Base-by-base conservation (phyloP, 2,797 vertebrate genomes). In the Garrulus glandarius region DNA sequence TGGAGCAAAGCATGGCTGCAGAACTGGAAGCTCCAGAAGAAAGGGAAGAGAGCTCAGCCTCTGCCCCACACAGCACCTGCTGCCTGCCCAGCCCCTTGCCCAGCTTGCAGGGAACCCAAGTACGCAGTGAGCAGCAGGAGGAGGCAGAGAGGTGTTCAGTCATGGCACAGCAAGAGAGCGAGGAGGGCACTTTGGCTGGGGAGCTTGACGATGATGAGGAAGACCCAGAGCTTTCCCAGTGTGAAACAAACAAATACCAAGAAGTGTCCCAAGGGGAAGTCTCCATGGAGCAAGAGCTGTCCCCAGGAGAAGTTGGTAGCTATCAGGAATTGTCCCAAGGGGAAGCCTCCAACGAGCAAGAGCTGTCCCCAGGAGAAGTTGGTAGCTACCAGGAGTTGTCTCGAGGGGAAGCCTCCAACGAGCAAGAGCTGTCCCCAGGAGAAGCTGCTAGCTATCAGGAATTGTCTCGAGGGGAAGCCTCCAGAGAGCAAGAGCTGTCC, bases 271-370 rank as follows among this genome's bases (percentile, higher is more conserved):
- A 6, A 16, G 34, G 16, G 11, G 11, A 59, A 59, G 24, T 16
- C 57, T 27, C 4, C 36, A 59, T 0, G 1, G 36, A 59, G 11
- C 16, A 37, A 27, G 16, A 37, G 36, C 36, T 63, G 26, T 53
- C 6, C 60, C 41, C 17, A 37, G 27, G n/a, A 32, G 60, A 65
- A 55, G 16, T 2, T 13, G 10, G 13, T 6, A 44, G 32, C 20
- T 39, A 39, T 1, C 36, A 19, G 8, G 26, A 39, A 29, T 5
- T 60, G 18, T 5, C 57, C 26, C 26, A 10, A 29, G 36, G 39
- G 4, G 47, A 52, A 44, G 9, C 1, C 4, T 10, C 3, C 47
- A 61, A 0, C 0, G n/a, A 82, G 11, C 30, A 49, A 41, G 20
- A 41, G 11, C 15, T 41, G 6, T 23, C 7, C 24, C 49, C 34